Evolutionary conservation across 2,888 invertebrate genomes (phyloP).

Genomic region (Acheta domesticus): DNA sequence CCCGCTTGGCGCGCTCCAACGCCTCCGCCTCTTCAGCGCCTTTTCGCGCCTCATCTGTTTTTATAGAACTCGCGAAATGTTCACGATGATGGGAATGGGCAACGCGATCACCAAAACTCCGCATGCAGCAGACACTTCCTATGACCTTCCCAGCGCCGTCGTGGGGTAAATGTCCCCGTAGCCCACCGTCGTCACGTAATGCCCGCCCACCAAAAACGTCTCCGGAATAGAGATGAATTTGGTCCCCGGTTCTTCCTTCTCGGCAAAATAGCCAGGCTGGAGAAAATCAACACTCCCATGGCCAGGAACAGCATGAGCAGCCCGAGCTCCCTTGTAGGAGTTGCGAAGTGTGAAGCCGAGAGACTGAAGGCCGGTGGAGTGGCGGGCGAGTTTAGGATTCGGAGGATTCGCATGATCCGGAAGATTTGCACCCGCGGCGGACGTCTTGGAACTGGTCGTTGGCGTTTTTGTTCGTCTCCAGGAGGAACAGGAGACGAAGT

Average conservation of each 20-base stretch:
- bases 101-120: slow-evolving; percentile 99
- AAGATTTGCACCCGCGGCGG: slow-evolving; percentile 94
- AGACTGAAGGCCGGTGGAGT: slow-evolving; percentile 96
- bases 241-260: slow-evolving; percentile 94
- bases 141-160: slow-evolving; percentile 97
- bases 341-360: slow-evolving; percentile 96
- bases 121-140: slow-evolving; percentile 99
- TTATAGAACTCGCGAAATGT: slow-evolving; percentile 99
- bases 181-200: slow-evolving; percentile 98
- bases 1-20: slow-evolving; percentile 92
- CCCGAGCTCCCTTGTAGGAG: slow-evolving; percentile 97
- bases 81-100: slow-evolving; percentile 99
- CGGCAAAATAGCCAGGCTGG: slow-evolving; percentile 99
- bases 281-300: slow-evolving; percentile 97
- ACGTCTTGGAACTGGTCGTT: slow-evolving; percentile 97
- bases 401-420: slow-evolving; percentile 93
- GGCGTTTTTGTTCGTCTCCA: slow-evolving; percentile 95
- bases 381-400: slow-evolving; percentile 95
- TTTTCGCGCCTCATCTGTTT: slow-evolving; percentile 98
- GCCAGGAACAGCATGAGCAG: slow-evolving; percentile 98
- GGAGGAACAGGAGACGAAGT: slow-evolving; percentile 96
- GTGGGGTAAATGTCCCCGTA: slow-evolving; percentile 97
- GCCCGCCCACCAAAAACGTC: slow-evolving; percentile 99
- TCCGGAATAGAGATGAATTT: slow-evolving; percentile 98
- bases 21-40: slow-evolving; percentile 96